Percentiles rank a stretch among this genome's conserved stretches.
These are phyloP conservation scores for Crambe crambe DNA, from an alignment of 37 sponge, comb jelly and placozoan genomes.

Conservation along the genomic window DNA sequence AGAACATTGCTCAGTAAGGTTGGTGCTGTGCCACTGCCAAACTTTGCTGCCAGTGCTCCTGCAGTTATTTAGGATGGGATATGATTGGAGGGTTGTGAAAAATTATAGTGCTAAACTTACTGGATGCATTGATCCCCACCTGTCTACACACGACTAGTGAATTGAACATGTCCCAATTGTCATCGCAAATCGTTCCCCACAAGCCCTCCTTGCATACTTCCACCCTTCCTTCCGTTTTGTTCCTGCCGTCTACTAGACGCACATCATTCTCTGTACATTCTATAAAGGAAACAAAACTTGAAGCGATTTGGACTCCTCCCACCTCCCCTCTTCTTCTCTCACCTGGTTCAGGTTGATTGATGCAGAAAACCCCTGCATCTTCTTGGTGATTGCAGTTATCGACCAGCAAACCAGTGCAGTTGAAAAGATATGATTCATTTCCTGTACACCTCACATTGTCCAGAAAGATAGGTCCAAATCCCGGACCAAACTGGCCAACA, in stretches of 20 bases:
- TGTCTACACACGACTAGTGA: not conserved
- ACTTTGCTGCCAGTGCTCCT: not conserved
- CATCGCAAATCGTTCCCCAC: constrained; percentile 10
- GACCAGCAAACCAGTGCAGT: not conserved
- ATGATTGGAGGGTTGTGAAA: no score
- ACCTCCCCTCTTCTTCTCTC: not conserved
- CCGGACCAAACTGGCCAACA: not conserved
- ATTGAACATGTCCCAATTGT: not conserved
- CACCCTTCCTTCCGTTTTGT: not conserved
- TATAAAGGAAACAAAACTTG: not conserved
- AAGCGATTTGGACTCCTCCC: not conserved
- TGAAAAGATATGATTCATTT: not conserved
- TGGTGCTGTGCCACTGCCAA: not conserved
- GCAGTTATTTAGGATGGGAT: not conserved
- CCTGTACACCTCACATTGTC: not conserved
- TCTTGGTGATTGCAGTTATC: not conserved
- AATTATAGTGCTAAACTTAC: no score
- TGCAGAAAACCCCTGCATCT: not conserved
- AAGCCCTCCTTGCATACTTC: not conserved
- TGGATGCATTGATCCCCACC: not conserved
- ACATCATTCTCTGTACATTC: not conserved
- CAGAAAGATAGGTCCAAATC: not conserved
- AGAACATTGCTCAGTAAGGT: not conserved
- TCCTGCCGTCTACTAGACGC: not conserved
- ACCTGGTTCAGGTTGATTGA: not conserved